Base-by-base conservation (phyloP, 2,888 invertebrate genomes). In the Dicyrtomina minuta region DNA sequence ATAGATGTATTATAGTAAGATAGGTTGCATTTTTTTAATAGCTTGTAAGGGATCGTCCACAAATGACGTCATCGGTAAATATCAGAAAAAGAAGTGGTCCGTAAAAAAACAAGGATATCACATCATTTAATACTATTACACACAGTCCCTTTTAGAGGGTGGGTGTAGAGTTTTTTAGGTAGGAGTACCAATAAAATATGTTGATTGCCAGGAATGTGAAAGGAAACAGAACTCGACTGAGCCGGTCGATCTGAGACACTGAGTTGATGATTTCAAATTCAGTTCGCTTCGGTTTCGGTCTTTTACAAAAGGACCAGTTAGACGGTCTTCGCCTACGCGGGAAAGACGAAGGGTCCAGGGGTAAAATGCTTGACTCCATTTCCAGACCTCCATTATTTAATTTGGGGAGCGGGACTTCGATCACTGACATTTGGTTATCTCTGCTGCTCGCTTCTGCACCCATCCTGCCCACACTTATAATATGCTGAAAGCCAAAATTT, bases 241-340 rank as follows among this genome's bases (percentile, higher is more conserved):
- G 88, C 22, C 88, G 85, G 82, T 92, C 92, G 74, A 92, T 90
- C 82, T 89, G 89, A 70, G 91, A 91, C 2, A 91, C 91, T 26
- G 90, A 90, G 82, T 91, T 91, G 79, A 88, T 89, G 74, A 88
- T 83, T 68, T 77, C 76, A 59, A 73, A 41, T 70, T 73, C 74
- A 55, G 22, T 66, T 58, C 60, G 51, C 12, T 26, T 65, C 58
- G 43, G 43, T 5, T 61, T 46, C 56, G n/a, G n/a, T n/a, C 71
- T 62, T 10, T 65, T 65, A 70, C 75, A 75, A 59, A 75, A 72
- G 6, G 64, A 66, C 76, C 75, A 76, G 26, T 73, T 75, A 13
- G 75, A 72, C 5, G 71, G 55, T 46, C 74, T 61, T 39, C 70
- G 70, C 41, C 55, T 20, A 10, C 65, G 65, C 58, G 61, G 44